phyloP scores from a whole-genome alignment of 92 coral and sea anemone species.

The Umimayanthus kanabou region DNA sequence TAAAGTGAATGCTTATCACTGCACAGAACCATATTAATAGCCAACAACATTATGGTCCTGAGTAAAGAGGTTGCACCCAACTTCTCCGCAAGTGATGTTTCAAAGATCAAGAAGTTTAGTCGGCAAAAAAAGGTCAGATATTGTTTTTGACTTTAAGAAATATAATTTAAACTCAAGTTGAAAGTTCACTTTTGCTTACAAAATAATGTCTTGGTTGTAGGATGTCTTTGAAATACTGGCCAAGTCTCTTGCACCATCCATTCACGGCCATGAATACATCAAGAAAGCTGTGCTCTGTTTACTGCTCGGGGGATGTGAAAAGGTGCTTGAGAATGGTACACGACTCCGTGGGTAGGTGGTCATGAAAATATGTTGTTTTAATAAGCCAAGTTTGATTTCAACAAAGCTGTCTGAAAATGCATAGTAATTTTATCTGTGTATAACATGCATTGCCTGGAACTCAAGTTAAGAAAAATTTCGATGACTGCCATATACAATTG shows the following conservation, averaged over 20 bases:
- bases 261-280: slow-evolving; percentile 97
- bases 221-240: slow-evolving; percentile 91
- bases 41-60: slow-evolving; percentile 90
- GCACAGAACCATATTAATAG: slow-evolving; percentile 84
- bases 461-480: neutral
- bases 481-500: neutral
- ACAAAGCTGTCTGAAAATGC: no score
- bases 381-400: neutral
- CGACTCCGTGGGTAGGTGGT: slow-evolving; percentile 87
- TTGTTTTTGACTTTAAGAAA: neutral
- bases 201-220: slow-evolving; percentile 19
- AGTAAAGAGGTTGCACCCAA: slow-evolving; percentile 98
- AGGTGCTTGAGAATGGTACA: slow-evolving; percentile 94
- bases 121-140: slow-evolving; percentile 76
- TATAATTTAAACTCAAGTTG: neutral
- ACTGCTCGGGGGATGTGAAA: slow-evolving; percentile 91
- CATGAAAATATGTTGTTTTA: neutral
- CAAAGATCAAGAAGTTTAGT: slow-evolving; percentile 93
- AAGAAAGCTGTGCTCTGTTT: slow-evolving; percentile 92
- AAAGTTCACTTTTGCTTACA: neutral
- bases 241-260: slow-evolving; percentile 91
- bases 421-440: no score
- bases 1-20: neutral
- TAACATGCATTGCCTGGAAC: no score
- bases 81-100: slow-evolving; percentile 89